Evolutionary conservation across 2,797 vertebrate genomes (phyloP).

Genomic region (Apodemus agrarius): DNA sequence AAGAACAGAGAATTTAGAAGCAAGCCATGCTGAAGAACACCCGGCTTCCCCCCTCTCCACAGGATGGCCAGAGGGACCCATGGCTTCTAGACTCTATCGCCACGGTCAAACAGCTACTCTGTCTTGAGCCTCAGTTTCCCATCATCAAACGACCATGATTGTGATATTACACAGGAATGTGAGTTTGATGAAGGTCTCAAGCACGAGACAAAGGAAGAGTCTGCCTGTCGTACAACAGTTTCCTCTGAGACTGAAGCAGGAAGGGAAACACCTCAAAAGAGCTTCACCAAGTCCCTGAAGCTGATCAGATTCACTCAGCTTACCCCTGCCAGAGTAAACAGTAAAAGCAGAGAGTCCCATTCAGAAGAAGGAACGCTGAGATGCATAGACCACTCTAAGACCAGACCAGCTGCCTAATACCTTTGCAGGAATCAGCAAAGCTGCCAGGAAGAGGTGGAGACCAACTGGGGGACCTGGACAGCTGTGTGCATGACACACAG

Average conservation of each 20-base stretch:
- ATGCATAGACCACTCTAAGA: neutral
- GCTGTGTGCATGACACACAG: no score
- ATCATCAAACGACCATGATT: neutral
- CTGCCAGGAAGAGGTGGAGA: neutral
- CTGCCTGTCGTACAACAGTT: neutral
- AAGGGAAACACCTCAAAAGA: neutral
- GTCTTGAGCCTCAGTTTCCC: neutral
- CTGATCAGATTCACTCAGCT: neutral
- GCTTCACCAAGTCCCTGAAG: neutral
- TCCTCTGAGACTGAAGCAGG: neutral
- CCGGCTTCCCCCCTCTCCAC: neutral
- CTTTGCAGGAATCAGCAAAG: neutral
- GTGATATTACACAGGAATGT: conserved; percentile 18
- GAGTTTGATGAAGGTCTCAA: neutral
- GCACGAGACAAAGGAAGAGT: conserved; percentile 7
- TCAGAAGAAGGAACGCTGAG: neutral
- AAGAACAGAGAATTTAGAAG: conserved; percentile 50
- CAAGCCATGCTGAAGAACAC: fast-evolving
- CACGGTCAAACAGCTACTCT: neutral
- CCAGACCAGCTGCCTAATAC: neutral
- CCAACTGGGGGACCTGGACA: neutral
- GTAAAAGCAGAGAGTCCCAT: neutral
- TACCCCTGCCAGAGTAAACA: neutral
- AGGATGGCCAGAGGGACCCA: neutral
- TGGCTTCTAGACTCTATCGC: neutral